Conservation (phyloP, 2,888 invertebrate species). For the Drosophila subsilvestris region DNA sequence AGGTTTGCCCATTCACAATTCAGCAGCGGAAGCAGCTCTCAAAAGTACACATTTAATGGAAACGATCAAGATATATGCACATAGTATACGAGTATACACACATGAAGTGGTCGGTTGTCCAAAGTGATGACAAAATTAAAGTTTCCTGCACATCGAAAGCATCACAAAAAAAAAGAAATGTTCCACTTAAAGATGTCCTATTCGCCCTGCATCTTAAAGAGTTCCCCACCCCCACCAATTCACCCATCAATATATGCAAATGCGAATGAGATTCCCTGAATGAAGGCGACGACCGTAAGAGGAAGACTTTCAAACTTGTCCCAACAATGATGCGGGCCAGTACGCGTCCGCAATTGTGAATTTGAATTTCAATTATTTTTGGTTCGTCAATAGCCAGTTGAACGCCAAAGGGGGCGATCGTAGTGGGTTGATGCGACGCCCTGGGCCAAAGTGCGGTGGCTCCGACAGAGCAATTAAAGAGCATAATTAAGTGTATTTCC, state of each 20-base stretch:
- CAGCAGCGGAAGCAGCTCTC: not conserved
- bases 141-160: not conserved
- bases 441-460: not conserved
- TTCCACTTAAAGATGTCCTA: not conserved
- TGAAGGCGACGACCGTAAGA: slow-evolving; percentile 21
- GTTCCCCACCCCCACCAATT: not conserved
- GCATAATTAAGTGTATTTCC: slow-evolving; percentile 67
- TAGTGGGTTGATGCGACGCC: slow-evolving; percentile 45
- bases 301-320: slow-evolving; percentile 5
- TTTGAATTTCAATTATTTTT: slow-evolving; percentile 72
- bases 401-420: slow-evolving; percentile 32
- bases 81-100: not conserved
- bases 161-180: not conserved
- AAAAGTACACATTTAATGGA: slow-evolving; percentile 1
- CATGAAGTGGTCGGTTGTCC: not conserved
- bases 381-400: slow-evolving; percentile 50
- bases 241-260: slow-evolving; percentile 24
- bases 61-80: slow-evolving; percentile 2
- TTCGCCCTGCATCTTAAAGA: slow-evolving; percentile 3
- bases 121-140: not conserved
- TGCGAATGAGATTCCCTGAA: slow-evolving; percentile 45
- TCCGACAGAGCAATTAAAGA: slow-evolving; percentile 65
- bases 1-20: slow-evolving; percentile 6
- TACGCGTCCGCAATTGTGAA: slow-evolving; percentile 50
- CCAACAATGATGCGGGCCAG: slow-evolving; percentile 25